phyloP scores from a whole-genome alignment of 2,113 vertebrate species.

The Alligator mississippiensis region DNA sequence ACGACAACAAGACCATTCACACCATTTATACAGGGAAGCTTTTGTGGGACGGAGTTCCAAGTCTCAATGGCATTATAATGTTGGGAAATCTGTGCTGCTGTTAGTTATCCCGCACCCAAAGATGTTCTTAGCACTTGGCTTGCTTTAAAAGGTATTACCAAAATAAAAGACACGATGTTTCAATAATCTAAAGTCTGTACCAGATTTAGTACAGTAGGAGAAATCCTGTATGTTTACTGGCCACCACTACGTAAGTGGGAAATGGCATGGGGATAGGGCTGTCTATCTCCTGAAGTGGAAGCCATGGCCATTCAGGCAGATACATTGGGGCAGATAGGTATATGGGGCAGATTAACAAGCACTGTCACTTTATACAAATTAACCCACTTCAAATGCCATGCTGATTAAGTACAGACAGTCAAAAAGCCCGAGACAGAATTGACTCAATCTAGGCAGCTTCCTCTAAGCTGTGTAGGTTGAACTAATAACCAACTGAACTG shows the following conservation, averaged over 20 bases:
- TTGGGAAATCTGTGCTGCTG: not conserved
- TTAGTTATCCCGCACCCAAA: not conserved
- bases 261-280: conserved; percentile 6
- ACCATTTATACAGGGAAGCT: not conserved
- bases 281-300: no score
- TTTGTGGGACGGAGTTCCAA: not conserved
- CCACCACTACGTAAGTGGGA: not conserved
- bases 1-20: not conserved
- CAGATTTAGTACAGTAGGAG: not conserved
- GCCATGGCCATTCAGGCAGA: no score
- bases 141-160: accelerated
- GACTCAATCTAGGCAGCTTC: no score
- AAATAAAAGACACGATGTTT: conserved; percentile 3
- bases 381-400: no score
- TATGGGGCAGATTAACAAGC: no score
- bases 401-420: no score
- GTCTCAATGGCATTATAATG: not conserved
- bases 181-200: not conserved
- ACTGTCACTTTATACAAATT: no score
- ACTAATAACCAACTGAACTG: no score
- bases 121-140: not conserved
- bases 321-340: no score
- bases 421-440: no score
- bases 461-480: no score
- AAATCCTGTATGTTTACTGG: not conserved